Evolutionary conservation across 2,797 vertebrate species (phyloP).

Genomic region (Alcedo atthis): DNA sequence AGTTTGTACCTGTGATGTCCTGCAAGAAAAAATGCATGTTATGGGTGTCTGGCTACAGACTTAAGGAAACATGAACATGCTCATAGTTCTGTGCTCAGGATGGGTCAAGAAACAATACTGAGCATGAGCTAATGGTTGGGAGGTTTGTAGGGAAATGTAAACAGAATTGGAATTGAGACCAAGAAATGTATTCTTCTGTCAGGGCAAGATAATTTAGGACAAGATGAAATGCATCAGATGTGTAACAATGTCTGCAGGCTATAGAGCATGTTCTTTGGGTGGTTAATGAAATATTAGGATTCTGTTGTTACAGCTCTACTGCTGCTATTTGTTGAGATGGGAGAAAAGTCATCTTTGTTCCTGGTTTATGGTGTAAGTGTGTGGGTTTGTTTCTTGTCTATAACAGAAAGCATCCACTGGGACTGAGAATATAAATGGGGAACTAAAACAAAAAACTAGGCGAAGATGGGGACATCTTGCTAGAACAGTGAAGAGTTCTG

Average conservation of each 20-base stretch:
- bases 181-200: background rate
- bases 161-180: background rate
- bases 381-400: background rate
- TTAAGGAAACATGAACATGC: background rate
- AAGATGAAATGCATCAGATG: background rate
- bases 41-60: background rate
- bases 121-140: background rate
- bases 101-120: background rate
- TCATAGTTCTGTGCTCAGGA: background rate
- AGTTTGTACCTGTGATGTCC: background rate
- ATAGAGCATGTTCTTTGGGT: background rate
- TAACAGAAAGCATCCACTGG: conserved; percentile 73
- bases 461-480: conserved; percentile 88
- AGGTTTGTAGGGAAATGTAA: background rate
- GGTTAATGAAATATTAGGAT: background rate
- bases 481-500: conserved; percentile 81
- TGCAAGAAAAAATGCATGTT: background rate
- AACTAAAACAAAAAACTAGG: conserved; percentile 85
- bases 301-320: background rate
- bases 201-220: background rate
- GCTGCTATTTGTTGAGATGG: background rate
- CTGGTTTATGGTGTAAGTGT: background rate
- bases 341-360: background rate
- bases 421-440: conserved; percentile 80
- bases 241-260: background rate